Conservation (phyloP, 2,113 vertebrate species). For the Pterocles gutturalis region DNA sequence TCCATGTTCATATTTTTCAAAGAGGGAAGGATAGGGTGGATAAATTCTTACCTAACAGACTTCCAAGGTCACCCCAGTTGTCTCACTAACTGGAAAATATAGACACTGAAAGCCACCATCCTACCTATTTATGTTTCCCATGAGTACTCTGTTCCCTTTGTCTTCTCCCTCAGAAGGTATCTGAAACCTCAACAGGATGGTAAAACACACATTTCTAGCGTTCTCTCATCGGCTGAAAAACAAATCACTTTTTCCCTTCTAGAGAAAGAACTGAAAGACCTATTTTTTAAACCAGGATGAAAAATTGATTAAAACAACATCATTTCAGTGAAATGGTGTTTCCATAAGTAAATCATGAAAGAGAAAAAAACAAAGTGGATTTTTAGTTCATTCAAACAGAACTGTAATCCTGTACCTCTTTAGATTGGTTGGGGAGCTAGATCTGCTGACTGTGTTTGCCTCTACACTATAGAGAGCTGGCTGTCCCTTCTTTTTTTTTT, state of each 20-base stretch:
- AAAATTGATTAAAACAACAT: not conserved
- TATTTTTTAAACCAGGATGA: not conserved
- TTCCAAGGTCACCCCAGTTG: not conserved
- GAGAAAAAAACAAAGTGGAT: not conserved
- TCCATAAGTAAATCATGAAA: not conserved
- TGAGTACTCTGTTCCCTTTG: not conserved
- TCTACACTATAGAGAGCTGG: not conserved
- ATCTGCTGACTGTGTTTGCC: not conserved
- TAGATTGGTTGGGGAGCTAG: not conserved
- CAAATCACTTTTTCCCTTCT: not conserved
- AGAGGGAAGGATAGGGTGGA: not conserved
- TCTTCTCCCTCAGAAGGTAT: not conserved
- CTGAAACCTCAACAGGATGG: not conserved
- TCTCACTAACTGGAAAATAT: not conserved
- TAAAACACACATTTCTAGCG: not conserved
- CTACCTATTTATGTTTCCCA: not conserved
- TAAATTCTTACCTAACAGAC: not conserved
- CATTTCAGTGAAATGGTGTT: not conserved
- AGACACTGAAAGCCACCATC: not conserved
- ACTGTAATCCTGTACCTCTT: not conserved
- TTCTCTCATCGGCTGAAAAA: not conserved
- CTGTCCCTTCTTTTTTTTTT: not conserved
- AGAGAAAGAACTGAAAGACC: not conserved
- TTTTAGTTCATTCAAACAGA: not conserved
- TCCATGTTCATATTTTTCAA: not conserved